Conservation (phyloP, 2,113 vertebrate genomes). For the Nanorana parkeri region DNA sequence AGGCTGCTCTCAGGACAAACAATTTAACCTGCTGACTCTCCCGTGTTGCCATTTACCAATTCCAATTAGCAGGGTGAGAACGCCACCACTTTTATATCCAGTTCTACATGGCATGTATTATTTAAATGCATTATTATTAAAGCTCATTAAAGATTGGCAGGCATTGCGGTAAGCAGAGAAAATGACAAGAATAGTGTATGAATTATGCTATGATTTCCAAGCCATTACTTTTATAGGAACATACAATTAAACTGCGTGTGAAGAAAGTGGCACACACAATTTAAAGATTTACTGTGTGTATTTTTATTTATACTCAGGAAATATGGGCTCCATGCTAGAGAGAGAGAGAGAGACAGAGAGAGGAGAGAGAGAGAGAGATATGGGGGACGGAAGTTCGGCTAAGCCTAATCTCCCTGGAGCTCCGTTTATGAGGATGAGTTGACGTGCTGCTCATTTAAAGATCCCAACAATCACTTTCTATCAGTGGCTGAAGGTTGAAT, state of each 20-base stretch:
- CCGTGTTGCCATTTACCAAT: constrained; percentile 64
- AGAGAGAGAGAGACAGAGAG: too few species aligned
- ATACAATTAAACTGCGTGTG: constrained; percentile 18
- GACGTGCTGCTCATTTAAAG: not conserved
- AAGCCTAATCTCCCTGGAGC: not conserved
- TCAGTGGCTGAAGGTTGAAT: not conserved
- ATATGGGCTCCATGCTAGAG: not conserved
- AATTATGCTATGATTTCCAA: constrained; percentile 18
- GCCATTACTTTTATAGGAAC: constrained; percentile 27
- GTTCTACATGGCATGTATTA: constrained; percentile 37
- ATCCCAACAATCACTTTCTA: not conserved
- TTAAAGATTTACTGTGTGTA: constrained; percentile 10
- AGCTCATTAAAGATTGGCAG: constrained; percentile 34
- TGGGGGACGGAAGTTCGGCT: not conserved
- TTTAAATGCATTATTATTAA: constrained; percentile 42
- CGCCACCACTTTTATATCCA: not conserved
- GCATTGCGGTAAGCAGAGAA: not conserved
- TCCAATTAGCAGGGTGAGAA: constrained; percentile 60
- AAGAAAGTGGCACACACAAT: not conserved
- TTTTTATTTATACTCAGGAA: constrained; percentile 18
- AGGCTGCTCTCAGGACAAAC: constrained; percentile 56
- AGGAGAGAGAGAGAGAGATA: too few species aligned
- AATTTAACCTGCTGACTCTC: constrained; percentile 62
- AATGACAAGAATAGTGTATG: constrained; percentile 25
- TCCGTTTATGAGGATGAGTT: not conserved